These are phyloP conservation scores for Pantherophis guttatus DNA, from an alignment of 2,113 vertebrate species.

Conservation along the genomic window DNA sequence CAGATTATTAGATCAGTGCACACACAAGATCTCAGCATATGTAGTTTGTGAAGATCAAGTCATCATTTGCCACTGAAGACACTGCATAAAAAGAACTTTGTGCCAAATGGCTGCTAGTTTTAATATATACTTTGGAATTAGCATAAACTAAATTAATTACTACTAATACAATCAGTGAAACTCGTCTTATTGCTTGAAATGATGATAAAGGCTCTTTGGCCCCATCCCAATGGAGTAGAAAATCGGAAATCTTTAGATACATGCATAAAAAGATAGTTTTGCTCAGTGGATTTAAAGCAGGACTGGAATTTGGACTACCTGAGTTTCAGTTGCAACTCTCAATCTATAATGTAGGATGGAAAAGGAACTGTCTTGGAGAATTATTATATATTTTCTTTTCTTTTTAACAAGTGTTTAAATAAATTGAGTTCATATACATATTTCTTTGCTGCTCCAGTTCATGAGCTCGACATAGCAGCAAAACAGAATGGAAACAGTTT, in stretches of 20 bases:
- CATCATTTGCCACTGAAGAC: not conserved
- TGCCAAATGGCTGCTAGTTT: not conserved
- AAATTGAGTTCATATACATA: not conserved
- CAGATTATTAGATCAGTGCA: not conserved
- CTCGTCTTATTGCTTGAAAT: not conserved
- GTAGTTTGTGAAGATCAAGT: not conserved
- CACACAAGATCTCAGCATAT: not conserved
- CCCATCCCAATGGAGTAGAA: not conserved
- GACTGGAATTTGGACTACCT: not conserved
- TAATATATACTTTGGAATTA: slow-evolving; percentile 1
- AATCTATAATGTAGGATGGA: not conserved
- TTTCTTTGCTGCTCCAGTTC: not conserved
- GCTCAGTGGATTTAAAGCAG: not conserved
- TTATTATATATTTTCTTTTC: not conserved
- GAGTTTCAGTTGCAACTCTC: not conserved
- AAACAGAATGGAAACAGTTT: not conserved
- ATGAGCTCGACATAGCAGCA: not conserved
- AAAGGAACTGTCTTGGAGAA: not conserved
- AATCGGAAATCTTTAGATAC: not conserved
- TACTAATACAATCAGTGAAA: not conserved
- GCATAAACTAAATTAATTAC: not conserved
- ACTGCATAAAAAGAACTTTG: not conserved
- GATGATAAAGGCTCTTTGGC: not conserved
- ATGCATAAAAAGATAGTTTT: not conserved
- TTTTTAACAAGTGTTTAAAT: not conserved